phyloP scores from a whole-genome alignment of 53 echinoderm and acorn worm species.

The Echinometra lucunter region DNA sequence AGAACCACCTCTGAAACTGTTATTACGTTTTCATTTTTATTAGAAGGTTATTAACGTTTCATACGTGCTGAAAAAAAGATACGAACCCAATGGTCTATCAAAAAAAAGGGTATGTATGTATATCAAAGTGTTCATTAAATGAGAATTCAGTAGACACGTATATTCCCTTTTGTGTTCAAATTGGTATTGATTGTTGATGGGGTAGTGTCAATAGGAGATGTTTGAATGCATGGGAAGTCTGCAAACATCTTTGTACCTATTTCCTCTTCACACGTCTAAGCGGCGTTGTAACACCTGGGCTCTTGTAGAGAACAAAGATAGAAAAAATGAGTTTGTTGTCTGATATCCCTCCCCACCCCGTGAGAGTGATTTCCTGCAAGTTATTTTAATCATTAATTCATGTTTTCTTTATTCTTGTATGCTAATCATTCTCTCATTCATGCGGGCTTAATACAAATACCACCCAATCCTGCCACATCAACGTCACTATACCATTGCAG shows the following conservation, averaged over 20 bases:
- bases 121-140: background rate
- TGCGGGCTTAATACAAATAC: too few species aligned
- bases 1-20: too few species aligned
- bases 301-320: background rate
- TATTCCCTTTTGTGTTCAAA: background rate
- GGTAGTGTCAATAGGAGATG: background rate
- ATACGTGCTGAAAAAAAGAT: too few species aligned
- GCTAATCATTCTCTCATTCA: too few species aligned
- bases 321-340: background rate
- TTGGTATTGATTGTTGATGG: background rate
- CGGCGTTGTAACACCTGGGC: background rate
- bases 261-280: background rate
- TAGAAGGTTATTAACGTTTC: too few species aligned
- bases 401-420: too few species aligned
- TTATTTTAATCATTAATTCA: too few species aligned
- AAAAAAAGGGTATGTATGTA: too few species aligned
- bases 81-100: too few species aligned
- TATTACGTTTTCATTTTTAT: too few species aligned
- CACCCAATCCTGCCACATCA: too few species aligned
- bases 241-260: background rate
- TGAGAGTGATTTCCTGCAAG: background rate
- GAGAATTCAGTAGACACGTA: background rate
- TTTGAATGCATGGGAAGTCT: background rate
- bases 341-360: background rate
- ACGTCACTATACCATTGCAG: too few species aligned